Conservation (phyloP, 1,140 invertebrate species). For the Drosophila biarmipes region DNA sequence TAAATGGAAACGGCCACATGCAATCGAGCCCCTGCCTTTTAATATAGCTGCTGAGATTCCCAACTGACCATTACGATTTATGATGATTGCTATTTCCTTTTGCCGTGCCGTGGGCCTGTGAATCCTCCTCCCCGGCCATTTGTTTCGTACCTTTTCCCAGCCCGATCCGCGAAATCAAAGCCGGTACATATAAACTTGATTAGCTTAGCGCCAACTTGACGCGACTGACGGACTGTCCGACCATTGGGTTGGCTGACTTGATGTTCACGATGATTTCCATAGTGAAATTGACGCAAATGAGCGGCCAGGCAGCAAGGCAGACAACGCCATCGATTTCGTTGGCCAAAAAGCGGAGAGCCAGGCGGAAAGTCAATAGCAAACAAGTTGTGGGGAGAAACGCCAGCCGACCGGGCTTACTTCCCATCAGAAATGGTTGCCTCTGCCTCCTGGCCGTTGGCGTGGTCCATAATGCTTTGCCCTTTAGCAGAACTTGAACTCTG, state of each 20-base stretch:
- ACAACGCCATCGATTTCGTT: constrained; percentile 61
- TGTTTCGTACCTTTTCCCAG: constrained; percentile 3
- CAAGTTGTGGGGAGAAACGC: constrained; percentile 29
- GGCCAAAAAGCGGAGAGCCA: constrained; percentile 30
- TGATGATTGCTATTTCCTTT: constrained; percentile 70
- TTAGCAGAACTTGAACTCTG: constrained; percentile 75
- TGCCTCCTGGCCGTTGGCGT: constrained; percentile 8
- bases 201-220: constrained; percentile 69
- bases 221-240: constrained; percentile 28
- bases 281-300: constrained; percentile 71
- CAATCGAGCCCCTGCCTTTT: constrained; percentile 32
- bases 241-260: constrained; percentile 28
- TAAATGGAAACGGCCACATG: constrained; percentile 48
- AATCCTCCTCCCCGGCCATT: constrained; percentile 1
- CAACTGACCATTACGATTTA: constrained; percentile 75
- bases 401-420: constrained; percentile 47
- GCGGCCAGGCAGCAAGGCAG: constrained; percentile 50
- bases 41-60: constrained; percentile 51
- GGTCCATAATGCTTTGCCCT: constrained; percentile 44
- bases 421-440: constrained; percentile 42
- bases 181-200: constrained; percentile 72
- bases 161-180: constrained; percentile 26
- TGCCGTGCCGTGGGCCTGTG: not conserved
- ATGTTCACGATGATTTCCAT: constrained; percentile 57
- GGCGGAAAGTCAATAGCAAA: constrained; percentile 22